phyloP scores from a whole-genome alignment of 2,797 vertebrate genomes.

The Sphaeramia orbicularis region DNA sequence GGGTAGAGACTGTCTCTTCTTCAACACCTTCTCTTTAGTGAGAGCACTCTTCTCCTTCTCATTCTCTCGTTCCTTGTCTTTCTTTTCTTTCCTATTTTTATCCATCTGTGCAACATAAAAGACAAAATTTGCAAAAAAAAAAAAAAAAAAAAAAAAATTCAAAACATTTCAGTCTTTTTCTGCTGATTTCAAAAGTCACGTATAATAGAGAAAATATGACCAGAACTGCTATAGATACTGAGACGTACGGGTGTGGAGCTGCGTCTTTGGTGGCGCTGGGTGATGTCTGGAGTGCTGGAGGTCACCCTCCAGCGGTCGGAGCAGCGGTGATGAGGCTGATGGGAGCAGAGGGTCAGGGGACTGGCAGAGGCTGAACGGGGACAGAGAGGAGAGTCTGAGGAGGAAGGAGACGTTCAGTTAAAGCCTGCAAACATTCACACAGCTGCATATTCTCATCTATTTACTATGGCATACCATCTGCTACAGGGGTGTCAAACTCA shows the following conservation, averaged over 20 bases:
- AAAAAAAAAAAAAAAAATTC: neutral
- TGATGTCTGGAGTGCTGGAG: constrained; percentile 89
- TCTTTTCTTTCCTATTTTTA: constrained; percentile 96
- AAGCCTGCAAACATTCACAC: neutral
- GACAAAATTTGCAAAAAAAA: neutral
- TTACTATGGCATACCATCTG: fast-evolving
- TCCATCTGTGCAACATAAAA: constrained; percentile 73
- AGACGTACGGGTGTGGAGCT: constrained; percentile 89
- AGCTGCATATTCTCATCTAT: neutral
- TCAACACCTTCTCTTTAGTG: constrained; percentile 90
- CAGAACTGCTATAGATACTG: neutral
- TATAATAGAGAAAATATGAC: neutral
- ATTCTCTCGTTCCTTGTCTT: constrained; percentile 96
- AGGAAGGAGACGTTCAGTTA: neutral
- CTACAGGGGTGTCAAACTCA: too few relatives aligned
- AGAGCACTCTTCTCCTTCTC: constrained; percentile 94
- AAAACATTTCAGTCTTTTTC: neutral
- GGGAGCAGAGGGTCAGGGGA: constrained; percentile 90
- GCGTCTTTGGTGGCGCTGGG: constrained; percentile 82
- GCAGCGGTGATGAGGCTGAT: constrained; percentile 91
- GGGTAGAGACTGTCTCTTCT: constrained; percentile 92
- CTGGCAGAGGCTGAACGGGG: constrained; percentile 95
- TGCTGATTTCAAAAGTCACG: neutral
- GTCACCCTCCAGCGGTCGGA: constrained; percentile 90
- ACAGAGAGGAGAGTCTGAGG: constrained; percentile 88